A percentile compares a stretch with the other conserved stretches of the same genome.
These are phyloP conservation scores for Pediacus dermestoides DNA, from an alignment of 2,888 invertebrate species.

Conservation along the genomic window DNA sequence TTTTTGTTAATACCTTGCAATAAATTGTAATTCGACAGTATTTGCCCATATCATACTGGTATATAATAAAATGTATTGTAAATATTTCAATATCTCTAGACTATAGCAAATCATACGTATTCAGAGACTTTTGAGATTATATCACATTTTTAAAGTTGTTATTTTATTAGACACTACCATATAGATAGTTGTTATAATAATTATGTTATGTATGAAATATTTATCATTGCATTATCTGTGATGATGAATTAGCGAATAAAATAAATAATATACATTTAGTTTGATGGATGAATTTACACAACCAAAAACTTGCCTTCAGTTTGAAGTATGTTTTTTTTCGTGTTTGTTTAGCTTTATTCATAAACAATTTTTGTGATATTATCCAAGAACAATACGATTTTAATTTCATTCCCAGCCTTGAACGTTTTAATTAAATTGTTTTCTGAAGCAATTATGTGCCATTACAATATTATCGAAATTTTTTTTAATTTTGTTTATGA, in stretches of 20 bases:
- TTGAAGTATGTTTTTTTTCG: constrained; percentile 2
- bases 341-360: constrained; percentile 14
- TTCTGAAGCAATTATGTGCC: constrained; percentile 21
- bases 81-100: constrained; percentile 23
- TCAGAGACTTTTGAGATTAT: too few species aligned
- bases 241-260: constrained; percentile 18
- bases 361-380: constrained; percentile 20
- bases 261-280: constrained; percentile 3
- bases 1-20: constrained; percentile 31
- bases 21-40: too few species aligned
- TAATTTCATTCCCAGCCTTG: constrained; percentile 16
- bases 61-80: constrained; percentile 24
- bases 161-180: too few species aligned
- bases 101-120: constrained; percentile 23
- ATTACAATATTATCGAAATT: constrained; percentile 21
- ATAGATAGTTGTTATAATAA: background rate
- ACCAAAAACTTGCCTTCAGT: constrained; percentile 18
- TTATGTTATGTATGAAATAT: constrained; percentile 7
- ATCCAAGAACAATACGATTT: constrained; percentile 8
- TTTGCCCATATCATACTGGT: constrained; percentile 29
- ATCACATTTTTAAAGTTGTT: too few species aligned
- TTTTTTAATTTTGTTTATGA: constrained; percentile 19
- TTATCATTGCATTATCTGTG: constrained; percentile 25
- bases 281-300: constrained; percentile 1
- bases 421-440: constrained; percentile 14